Base-by-base conservation (phyloP, 1,140 invertebrate genomes). In the Monomorium pharaonis region DNA sequence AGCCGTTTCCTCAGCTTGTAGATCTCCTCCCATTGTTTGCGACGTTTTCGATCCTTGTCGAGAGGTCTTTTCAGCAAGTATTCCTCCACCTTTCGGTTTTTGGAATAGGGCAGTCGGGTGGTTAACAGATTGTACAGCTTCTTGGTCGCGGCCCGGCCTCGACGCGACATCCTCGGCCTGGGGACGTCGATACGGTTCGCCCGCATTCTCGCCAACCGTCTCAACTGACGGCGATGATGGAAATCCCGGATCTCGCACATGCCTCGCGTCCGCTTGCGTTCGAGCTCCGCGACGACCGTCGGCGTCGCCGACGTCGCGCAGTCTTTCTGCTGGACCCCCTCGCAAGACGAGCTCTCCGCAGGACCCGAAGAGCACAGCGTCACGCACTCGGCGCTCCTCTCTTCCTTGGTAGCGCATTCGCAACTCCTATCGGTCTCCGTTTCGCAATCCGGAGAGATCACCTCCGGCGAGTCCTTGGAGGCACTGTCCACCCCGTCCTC, bases 241-340 rank as follows among this genome's bases (percentile, higher is more conserved):
- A 12, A 30, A 63, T 84, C 30, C 44, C 18, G 44, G 37, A 84
- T 84, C 21, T 84, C 81, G 72, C 72, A 84, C 16, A 84, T 14
- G 24, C 2, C 0, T 21, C 56, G 81, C 16, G 27, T 65, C 10
- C 24, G 44, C 2, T 12, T 16, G 6, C n/a, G 21, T 44, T 65
- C 37, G 9, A 60, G 1, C 9, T 33, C 65, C 6, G 54, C 2
- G 9, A 3, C n/a, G 9, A 60, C 0, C n/a, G 54, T 7, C 27
- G 69, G 51, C 6, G 9, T 2, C 10, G 3, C 16, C 6, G 5
- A n/a, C 10, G 0, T 18, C 18, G 10, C 3, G 58, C 81, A 84
- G 18, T 77, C 72, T 18, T 18, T n/a, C 16, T 3, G 37, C 16
- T 3, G 37, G 37, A 7, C 4, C 4, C 37, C 18, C 30, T 60